Evolutionary conservation across 1,140 invertebrate genomes (phyloP).

Genomic region (Pogonomyrmex barbatus): DNA sequence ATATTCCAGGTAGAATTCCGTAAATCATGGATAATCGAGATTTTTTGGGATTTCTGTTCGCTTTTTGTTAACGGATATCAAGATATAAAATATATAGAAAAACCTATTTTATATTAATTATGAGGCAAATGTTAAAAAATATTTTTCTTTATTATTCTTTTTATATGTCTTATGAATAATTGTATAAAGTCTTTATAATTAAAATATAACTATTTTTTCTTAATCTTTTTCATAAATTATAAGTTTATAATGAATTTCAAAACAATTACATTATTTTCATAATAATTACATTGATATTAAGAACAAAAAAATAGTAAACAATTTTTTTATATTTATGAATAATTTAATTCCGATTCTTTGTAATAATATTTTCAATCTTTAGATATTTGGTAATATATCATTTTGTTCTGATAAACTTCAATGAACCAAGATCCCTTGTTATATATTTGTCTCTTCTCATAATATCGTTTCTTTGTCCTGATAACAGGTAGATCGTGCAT

Average conservation of each 20-base stretch:
- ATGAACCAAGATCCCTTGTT: not conserved
- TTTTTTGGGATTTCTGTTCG: constrained; percentile 83
- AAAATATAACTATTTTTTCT: not conserved
- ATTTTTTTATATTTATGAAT: constrained; percentile 55
- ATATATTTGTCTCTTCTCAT: constrained; percentile 59
- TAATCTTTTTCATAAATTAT: not conserved
- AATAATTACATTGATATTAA: not conserved
- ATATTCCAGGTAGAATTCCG: constrained; percentile 84
- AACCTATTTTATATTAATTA: not conserved
- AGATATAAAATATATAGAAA: constrained; percentile 73
- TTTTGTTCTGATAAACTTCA: not conserved
- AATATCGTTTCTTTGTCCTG: constrained; percentile 69
- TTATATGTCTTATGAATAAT: not conserved
- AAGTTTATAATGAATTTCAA: not conserved
- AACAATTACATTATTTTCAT: not conserved
- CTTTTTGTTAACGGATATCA: constrained; percentile 84
- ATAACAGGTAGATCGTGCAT: constrained; percentile 63
- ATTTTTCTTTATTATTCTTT: not conserved
- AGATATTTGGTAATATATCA: not conserved
- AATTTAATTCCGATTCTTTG: not conserved
- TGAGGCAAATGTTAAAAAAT: not conserved
- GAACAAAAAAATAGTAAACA: not conserved
- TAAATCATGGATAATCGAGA: constrained; percentile 85
- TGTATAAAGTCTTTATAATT: not conserved
- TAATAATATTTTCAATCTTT: not conserved